Base-by-base conservation (phyloP, 1,140 invertebrate genomes). In the Caerostris extrusa region DNA sequence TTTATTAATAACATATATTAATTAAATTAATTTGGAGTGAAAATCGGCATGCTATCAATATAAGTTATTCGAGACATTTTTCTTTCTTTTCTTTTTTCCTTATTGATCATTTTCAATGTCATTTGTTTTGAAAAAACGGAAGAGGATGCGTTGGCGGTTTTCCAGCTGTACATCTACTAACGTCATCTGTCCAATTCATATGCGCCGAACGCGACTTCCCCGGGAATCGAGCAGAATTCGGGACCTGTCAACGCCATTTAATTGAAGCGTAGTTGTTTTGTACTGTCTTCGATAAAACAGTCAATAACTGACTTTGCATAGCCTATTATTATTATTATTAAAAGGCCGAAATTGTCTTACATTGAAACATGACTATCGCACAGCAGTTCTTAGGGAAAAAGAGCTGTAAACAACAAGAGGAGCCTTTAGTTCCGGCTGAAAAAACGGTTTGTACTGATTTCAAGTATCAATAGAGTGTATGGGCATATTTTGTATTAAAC, bases 361-460 rank as follows among this genome's bases (percentile, higher is more conserved):
- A 34, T 17, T 12, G 17, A 61, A 93, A 64, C 55, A 93, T 93
- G 92, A 93, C 92, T 14, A 93, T 93, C 60, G 92, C 92, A 19
- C 92, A 93, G 86, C 92, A 93, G 34, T 93, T 93, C 82, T 82
- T 93, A 57, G 92, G 85, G 58, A 93, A 93, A 89, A 93, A 93
- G 69, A 67, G 69, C n/a, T 93, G 92, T 88, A 88, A 88, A 81
- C 92, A 93, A 17, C 92, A 93, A 82, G 92, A 93, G 58, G 92
- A 93, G 17, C 92, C 92, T 7, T 67, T 93, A 6, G 92, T 93
- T 12, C 92, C 92, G 14, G 19, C 50, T 61, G 92, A 93, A 19
- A 93, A 88, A 81, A 50, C 86, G 85, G 92, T 93, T 17, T 53
- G 92, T 93, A 60, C 64, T 87, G 2, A 64, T 14, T 34, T 34